Evolutionary conservation across 30 jellyfish, hydroid and myxozoan genomes (phyloP).

Genomic region (Aurelia sp.): DNA sequence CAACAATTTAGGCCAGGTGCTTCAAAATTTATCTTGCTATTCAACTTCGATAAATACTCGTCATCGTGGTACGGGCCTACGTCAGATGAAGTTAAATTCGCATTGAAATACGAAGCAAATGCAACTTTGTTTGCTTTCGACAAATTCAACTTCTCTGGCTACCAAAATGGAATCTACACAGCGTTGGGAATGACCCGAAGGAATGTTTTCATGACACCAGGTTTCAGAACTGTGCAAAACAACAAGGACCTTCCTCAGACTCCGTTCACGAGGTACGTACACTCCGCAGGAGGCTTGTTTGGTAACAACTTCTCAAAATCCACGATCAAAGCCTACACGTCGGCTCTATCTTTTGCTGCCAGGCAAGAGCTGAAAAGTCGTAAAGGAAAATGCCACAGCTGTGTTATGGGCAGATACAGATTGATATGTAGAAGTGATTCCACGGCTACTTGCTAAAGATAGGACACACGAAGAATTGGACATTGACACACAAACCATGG

Average conservation of each 20-base stretch:
- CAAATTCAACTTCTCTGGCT: constrained; percentile 63
- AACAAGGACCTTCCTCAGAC: constrained; percentile 53
- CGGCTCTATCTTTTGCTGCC: constrained; percentile 65
- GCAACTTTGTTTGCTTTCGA: constrained; percentile 92
- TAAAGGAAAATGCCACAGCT: constrained; percentile 38
- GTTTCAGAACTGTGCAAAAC: constrained; percentile 26
- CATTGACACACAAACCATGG: neutral
- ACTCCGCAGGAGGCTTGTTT: constrained; percentile 79
- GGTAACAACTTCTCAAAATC: constrained; percentile 47
- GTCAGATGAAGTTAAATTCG: constrained; percentile 69
- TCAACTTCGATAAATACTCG: constrained; percentile 66
- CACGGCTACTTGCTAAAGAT: neutral
- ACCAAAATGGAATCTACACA: constrained; percentile 48
- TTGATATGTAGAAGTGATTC: constrained; percentile 18
- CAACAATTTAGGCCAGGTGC: constrained; percentile 93
- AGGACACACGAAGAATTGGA: neutral
- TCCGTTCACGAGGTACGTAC: constrained; percentile 55
- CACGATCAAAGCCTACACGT: constrained; percentile 38
- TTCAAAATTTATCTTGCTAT: constrained; percentile 63
- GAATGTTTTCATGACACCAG: constrained; percentile 61
- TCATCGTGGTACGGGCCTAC: constrained; percentile 82
- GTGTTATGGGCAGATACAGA: constrained; percentile 9
- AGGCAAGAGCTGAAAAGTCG: neutral
- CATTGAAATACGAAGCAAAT: constrained; percentile 85
- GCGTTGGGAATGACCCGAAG: constrained; percentile 75